These are phyloP conservation scores for Thalassoma bifasciatum DNA, from an alignment of 2,113 vertebrate species.

Conservation along the genomic window DNA sequence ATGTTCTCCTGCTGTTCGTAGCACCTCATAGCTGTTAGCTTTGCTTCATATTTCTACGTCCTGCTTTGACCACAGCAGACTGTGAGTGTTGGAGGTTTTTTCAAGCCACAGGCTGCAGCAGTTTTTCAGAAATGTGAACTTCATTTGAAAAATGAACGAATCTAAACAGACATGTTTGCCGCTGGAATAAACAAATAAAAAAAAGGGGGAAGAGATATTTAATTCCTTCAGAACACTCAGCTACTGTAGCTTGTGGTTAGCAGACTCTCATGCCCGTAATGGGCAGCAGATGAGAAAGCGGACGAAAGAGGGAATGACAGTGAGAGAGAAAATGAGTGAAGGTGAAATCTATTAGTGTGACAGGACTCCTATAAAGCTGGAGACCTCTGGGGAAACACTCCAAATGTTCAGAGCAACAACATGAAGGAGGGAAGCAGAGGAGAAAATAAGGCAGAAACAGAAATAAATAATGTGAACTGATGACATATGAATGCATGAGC, in stretches of 20 bases:
- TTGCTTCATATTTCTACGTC: background rate
- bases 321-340: slow-evolving; percentile 61
- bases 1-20: too few relatives aligned
- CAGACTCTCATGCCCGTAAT: slow-evolving; percentile 23
- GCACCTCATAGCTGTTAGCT: background rate
- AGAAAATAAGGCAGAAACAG: slow-evolving; percentile 10
- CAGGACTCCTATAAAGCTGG: slow-evolving; percentile 60
- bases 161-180: background rate
- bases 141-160: background rate
- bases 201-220: slow-evolving; percentile 13
- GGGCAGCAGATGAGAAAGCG: slow-evolving; percentile 56
- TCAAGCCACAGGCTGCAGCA: slow-evolving; percentile 11
- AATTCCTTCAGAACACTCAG: slow-evolving; percentile 13
- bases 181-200: slow-evolving; percentile 1
- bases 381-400: slow-evolving; percentile 55
- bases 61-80: background rate
- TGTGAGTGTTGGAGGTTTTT: background rate
- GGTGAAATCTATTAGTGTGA: slow-evolving; percentile 75
- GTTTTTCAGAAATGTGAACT: slow-evolving; percentile 5
- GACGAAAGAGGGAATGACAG: slow-evolving; percentile 39
- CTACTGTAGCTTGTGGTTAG: slow-evolving; percentile 38
- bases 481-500: slow-evolving; percentile 9
- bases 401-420: slow-evolving; percentile 46
- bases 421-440: background rate
- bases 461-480: slow-evolving; percentile 16